These are phyloP conservation scores for Amniataba percoides DNA, from an alignment of 2,797 vertebrate species.

Conservation along the genomic window DNA sequence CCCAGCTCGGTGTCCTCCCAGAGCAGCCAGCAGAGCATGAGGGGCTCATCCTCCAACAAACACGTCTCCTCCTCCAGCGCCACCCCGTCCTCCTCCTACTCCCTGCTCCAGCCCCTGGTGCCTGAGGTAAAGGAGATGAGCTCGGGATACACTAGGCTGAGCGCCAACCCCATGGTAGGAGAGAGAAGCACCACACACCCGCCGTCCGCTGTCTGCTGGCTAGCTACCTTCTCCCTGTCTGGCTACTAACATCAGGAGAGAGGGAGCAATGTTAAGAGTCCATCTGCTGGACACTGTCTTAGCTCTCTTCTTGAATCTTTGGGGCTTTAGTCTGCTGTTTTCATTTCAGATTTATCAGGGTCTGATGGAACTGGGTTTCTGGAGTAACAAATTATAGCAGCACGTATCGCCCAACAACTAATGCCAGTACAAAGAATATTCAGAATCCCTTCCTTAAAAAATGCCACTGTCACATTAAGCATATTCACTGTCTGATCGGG, in stretches of 20 bases:
- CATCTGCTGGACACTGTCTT: conserved; percentile 13
- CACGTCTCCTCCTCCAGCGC: conserved; percentile 76
- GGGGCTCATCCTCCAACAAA: conserved; percentile 82
- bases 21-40: conserved; percentile 83
- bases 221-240: conserved; percentile 58
- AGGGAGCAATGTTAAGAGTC: conserved; percentile 41
- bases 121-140: conserved; percentile 86
- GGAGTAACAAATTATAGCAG: too few species aligned
- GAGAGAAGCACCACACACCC: conserved; percentile 61
- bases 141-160: conserved; percentile 85
- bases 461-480: too few species aligned
- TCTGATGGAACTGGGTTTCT: not conserved
- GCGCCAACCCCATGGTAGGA: conserved; percentile 85
- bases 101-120: conserved; percentile 83
- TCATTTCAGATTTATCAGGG: not conserved
- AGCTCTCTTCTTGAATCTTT: conserved; percentile 4
- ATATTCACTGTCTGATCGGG: not conserved
- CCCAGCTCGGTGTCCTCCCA: conserved; percentile 81
- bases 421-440: too few species aligned
- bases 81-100: conserved; percentile 80
- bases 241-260: conserved; percentile 70
- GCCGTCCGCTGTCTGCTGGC: conserved; percentile 52
- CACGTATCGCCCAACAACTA: too few species aligned
- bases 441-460: too few species aligned
- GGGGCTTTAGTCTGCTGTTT: conserved; percentile 45